phyloP scores from a whole-genome alignment of 2,797 vertebrate genomes.

The Myripristis murdjan region DNA sequence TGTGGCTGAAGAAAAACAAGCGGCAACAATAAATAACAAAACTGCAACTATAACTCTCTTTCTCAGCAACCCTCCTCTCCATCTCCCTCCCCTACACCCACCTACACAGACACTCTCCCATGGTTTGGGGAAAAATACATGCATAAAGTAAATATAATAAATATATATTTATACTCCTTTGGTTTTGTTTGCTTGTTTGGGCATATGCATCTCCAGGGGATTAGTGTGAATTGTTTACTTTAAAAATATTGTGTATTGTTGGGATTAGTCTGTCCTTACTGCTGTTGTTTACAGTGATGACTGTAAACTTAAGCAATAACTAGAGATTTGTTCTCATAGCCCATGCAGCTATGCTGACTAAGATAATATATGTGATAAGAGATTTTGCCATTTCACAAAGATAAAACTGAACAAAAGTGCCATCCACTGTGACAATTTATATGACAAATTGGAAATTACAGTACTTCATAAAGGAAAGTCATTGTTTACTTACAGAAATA shows the following conservation, averaged over 20 bases:
- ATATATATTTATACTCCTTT: constrained; percentile 45
- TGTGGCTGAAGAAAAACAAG: not conserved
- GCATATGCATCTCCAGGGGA: constrained; percentile 26
- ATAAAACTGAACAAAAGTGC: not conserved
- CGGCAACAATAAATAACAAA: not conserved
- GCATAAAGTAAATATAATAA: too few relatives aligned
- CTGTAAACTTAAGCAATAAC: constrained; percentile 29
- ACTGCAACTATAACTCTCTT: not conserved
- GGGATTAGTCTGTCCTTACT: constrained; percentile 5
- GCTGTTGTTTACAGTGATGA: constrained; percentile 12
- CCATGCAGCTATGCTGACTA: not conserved
- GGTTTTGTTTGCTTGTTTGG: constrained; percentile 35
- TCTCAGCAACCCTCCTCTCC: not conserved
- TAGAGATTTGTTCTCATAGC: not conserved
- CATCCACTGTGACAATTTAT: too few relatives aligned
- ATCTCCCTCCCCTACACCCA: not conserved
- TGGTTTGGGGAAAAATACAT: constrained; percentile 27
- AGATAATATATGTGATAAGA: too few relatives aligned
- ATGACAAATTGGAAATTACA: too few relatives aligned
- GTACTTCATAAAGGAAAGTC: too few relatives aligned
- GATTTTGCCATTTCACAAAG: too few relatives aligned
- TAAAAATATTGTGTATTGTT: constrained; percentile 7
- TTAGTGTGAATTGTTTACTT: constrained; percentile 40
- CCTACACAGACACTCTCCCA: not conserved
- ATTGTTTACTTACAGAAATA: too few relatives aligned